Evolutionary conservation across 2,113 vertebrate species (phyloP).

Genomic region (Bucco capensis): DNA sequence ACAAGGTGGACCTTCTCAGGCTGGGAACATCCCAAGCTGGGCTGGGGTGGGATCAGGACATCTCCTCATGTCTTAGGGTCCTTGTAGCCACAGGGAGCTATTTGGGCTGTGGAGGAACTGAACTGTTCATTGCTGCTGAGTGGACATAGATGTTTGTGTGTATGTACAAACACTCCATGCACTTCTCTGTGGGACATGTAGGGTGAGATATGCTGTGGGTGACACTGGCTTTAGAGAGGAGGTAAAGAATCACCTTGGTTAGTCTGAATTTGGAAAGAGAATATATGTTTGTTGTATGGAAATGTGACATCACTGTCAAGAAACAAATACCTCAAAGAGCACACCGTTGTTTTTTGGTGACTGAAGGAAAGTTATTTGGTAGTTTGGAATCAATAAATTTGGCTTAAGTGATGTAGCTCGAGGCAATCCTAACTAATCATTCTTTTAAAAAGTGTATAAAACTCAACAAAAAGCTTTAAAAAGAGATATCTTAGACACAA

Average conservation of each 20-base stretch:
- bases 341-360: not conserved
- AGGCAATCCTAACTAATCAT: not conserved
- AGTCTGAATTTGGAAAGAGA: not conserved
- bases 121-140: not conserved
- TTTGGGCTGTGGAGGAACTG: not conserved
- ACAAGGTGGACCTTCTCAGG: not conserved
- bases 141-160: fast-evolving
- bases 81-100: not conserved
- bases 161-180: not conserved
- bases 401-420: not conserved
- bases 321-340: not conserved
- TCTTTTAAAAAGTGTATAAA: not conserved
- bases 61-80: not conserved
- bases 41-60: not conserved
- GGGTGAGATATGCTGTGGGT: not conserved
- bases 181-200: not conserved
- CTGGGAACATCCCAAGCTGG: not conserved
- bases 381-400: slow-evolving; percentile 5
- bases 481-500: slow-evolving; percentile 33
- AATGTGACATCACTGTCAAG: not conserved
- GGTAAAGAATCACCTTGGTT: not conserved
- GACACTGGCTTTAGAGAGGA: not conserved
- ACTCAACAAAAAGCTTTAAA: slow-evolving; percentile 12
- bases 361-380: not conserved
- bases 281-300: not conserved